Conservation (phyloP, 2,797 vertebrate species). For the Onychomys torridus region DNA sequence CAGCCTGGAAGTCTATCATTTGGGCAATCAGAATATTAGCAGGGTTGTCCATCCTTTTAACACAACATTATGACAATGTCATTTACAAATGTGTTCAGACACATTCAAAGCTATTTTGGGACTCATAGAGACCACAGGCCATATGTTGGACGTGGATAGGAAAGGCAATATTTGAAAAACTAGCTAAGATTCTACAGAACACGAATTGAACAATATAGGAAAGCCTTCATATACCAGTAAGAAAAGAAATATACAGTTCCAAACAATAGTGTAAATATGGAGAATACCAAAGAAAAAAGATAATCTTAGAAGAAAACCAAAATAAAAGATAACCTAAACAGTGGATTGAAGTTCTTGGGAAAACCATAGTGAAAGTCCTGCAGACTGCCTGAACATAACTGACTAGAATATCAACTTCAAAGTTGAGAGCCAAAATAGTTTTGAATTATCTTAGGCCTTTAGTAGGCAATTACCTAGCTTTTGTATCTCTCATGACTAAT, state of each 20-base stretch:
- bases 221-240: background rate
- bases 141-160: background rate
- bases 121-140: background rate
- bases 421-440: background rate
- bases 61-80: background rate
- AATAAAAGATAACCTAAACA: slow-evolving; percentile 8
- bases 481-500: background rate
- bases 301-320: slow-evolving; percentile 28
- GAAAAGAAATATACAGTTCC: background rate
- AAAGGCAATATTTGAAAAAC: background rate
- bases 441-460: background rate
- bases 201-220: background rate
- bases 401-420: background rate
- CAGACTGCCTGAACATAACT: background rate
- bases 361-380: background rate
- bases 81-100: background rate
- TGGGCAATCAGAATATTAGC: background rate
- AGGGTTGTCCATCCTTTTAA: background rate
- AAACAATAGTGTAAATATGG: background rate
- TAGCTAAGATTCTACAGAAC: background rate
- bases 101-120: background rate
- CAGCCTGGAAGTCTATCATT: background rate
- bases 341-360: background rate
- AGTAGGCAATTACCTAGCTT: background rate
- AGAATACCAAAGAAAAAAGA: background rate